Base-by-base conservation (phyloP, 2,113 vertebrate species). In the Grantiella picta region DNA sequence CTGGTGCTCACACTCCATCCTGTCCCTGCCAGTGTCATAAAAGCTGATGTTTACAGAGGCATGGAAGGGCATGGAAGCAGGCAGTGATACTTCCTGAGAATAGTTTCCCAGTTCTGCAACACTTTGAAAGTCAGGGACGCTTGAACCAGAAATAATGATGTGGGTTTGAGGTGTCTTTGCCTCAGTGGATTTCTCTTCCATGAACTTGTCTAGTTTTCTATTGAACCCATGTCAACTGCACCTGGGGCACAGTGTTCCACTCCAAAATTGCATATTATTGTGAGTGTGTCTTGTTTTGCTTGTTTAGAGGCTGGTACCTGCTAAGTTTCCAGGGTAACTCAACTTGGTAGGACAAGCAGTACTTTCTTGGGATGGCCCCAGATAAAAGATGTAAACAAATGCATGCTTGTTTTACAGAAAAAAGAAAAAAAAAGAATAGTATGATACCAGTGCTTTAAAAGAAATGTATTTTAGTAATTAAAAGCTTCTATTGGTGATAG, bases 361-460 rank as follows among this genome's bases (percentile, higher is more conserved):
- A 27, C 11, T 47, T 56, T 50, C 54, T 73, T 78, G 16, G 33
- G 31, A 56, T 35, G 22, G 8, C 4, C 13, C 17, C 33, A 92
- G 54, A 33, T 65, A 38, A 82, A 76, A 89, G 28, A 11, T 33
- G 40, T 12, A 79, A 54, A 18, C 13, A 80, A 88, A 77, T 2
- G 12, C 22, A 77, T 2, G 29, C 15, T 54, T 29, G 1, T 63
- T 50, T 79, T 57, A 19, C 21, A 53, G n/a, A 1, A 70, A 61
- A 75, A n/a, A 40, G 35, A 40, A 1, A 2, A 73, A 61, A 75
- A 33, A 40, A 42, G 11, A 38, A 38, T 8, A 38, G 38, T 47
- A 25, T n/a, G 12, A 42, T 36, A 47, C 3, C 6, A 53, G 24
- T 0, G 0, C 40, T 24, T 76, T 3, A 9, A 56, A 60, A 40